These are phyloP conservation scores for Trididemnum nubilum DNA, from an alignment of 23 tunicate species.

Conservation along the genomic window DNA sequence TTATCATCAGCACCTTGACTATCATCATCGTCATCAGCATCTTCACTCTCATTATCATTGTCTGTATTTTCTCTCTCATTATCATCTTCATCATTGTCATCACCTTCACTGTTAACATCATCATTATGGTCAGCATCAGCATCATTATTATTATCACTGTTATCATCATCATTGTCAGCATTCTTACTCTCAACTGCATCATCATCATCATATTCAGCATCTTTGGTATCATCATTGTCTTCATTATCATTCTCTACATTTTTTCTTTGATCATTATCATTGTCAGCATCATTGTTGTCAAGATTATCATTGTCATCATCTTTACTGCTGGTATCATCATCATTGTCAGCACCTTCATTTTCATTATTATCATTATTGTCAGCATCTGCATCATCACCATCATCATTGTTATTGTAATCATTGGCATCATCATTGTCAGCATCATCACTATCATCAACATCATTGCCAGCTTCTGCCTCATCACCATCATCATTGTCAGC, in stretches of 20 bases:
- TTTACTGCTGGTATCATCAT: background rate
- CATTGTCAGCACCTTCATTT: conserved; percentile 1
- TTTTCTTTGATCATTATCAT: conserved; percentile 22
- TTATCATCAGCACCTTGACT: conserved; percentile 1
- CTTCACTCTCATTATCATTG: conserved; percentile 10
- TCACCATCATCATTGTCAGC: conserved; percentile 14
- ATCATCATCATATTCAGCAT: conserved; percentile 5
- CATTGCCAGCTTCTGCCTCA: background rate
- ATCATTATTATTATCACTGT: conserved; percentile 9
- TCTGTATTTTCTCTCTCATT: background rate
- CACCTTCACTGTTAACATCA: conserved; percentile 5
- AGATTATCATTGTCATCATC: conserved; percentile 9
- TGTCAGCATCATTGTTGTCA: background rate
- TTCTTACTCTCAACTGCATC: background rate
- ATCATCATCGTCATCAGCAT: conserved; percentile 5
- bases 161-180: background rate
- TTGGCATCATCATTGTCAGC: conserved; percentile 12
- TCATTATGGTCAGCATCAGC: background rate
- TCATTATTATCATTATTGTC: background rate
- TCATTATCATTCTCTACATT: background rate
- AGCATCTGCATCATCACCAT: conserved; percentile 5
- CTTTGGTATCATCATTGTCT: background rate
- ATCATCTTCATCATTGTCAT: background rate
- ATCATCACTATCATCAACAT: conserved; percentile 12
- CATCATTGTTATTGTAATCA: background rate